These are phyloP conservation scores for Microcebus lehilahytsara DNA, from an alignment of 2,113 vertebrate species.

Conservation along the genomic window DNA sequence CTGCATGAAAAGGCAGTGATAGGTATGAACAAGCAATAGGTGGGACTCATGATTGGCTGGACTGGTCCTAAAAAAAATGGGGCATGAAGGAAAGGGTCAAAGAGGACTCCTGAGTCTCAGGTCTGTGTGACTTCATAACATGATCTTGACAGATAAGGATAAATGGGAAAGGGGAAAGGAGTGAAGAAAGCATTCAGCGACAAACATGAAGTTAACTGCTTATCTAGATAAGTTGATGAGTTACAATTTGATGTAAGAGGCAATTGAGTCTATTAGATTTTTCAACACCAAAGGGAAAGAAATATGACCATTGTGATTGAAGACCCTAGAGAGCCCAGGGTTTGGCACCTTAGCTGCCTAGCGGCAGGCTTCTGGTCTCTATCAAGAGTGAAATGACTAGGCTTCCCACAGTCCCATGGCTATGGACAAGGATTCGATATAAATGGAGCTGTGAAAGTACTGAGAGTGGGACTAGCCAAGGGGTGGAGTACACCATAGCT, in stretches of 20 bases:
- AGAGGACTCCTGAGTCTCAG: neutral
- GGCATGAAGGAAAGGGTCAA: neutral
- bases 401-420: accelerated
- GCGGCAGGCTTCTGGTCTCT: neutral
- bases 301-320: neutral
- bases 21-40: no score
- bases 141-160: neutral
- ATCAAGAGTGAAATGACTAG: neutral
- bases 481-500: neutral
- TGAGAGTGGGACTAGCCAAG: neutral
- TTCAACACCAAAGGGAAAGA: neutral
- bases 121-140: neutral
- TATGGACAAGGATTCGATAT: no score
- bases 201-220: neutral
- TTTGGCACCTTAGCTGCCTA: neutral
- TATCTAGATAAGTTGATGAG: neutral
- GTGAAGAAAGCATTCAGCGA: neutral
- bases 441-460: neutral
- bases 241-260: neutral
- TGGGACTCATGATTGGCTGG: no score
- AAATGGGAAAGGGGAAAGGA: neutral
- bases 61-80: neutral
- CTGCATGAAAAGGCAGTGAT: neutral
- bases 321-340: accelerated
- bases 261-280: neutral